These are phyloP conservation scores for Stenopsyche tienmushanensis DNA, from an alignment of 1,140 invertebrate species.

Conservation along the genomic window DNA sequence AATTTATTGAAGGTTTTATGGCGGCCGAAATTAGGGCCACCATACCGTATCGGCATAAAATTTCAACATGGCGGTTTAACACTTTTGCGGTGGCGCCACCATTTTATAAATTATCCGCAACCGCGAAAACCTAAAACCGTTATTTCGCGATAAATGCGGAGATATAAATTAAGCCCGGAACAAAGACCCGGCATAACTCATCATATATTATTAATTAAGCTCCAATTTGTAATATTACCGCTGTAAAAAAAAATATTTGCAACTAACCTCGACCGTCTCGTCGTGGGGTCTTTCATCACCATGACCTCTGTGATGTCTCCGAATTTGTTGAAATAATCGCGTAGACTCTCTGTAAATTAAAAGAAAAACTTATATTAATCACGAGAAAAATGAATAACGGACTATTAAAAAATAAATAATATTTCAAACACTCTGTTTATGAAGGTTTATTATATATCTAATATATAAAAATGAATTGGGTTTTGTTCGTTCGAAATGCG, in stretches of 20 bases:
- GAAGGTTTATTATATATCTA: neutral
- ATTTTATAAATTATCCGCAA: conserved; percentile 30
- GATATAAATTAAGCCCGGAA: conserved; percentile 3
- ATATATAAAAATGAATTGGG: neutral
- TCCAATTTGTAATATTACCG: neutral
- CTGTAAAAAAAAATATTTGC: conserved; percentile 1
- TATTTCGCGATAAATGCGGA: conserved; percentile 28
- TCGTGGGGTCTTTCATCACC: conserved; percentile 99
- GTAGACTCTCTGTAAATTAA: conserved; percentile 87
- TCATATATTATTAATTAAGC: neutral
- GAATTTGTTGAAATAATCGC: conserved; percentile 99
- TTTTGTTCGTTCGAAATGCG: neutral
- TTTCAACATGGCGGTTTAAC: conserved; percentile 30
- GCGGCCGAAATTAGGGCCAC: too few species aligned
- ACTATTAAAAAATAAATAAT: neutral
- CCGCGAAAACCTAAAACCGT: conserved; percentile 21
- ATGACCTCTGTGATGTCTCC: conserved; percentile 99
- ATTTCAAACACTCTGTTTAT: neutral
- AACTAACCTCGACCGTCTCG: conserved; percentile 95
- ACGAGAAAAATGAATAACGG: neutral
- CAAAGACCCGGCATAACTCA: neutral
- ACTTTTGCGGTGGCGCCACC: conserved; percentile 7
- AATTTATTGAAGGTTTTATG: neutral
- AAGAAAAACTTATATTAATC: conserved; percentile 43
- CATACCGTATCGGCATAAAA: conserved; percentile 4